These are phyloP conservation scores for Chelonoidis abingdonii DNA, from an alignment of 2,113 vertebrate species.

Conservation along the genomic window DNA sequence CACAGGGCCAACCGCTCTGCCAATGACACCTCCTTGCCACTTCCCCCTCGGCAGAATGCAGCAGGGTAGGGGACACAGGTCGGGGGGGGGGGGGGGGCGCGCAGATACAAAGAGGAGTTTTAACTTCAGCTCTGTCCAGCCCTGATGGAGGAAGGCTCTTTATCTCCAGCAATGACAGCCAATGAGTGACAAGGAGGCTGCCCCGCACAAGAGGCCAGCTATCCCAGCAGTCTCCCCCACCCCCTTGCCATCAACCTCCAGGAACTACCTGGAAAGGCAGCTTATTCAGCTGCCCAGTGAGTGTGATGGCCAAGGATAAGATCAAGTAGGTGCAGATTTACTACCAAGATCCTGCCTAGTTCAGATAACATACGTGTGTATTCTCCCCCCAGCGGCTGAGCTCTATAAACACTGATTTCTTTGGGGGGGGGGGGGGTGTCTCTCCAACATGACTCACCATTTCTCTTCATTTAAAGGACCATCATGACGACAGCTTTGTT, in stretches of 20 bases:
- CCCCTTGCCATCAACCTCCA: not conserved
- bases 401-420: not conserved
- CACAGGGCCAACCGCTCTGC: too few species aligned
- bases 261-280: not conserved
- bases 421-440: not conserved
- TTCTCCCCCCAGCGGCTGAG: not conserved
- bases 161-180: not conserved
- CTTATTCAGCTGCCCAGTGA: not conserved
- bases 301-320: not conserved
- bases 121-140: not conserved
- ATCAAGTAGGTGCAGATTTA: not conserved
- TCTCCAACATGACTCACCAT: not conserved
- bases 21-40: too few species aligned
- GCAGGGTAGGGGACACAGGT: too few species aligned
- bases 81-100: too few species aligned
- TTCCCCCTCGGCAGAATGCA: too few species aligned
- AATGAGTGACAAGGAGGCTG: not conserved
- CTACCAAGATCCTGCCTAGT: not conserved
- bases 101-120: too few species aligned
- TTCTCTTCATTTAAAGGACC: not conserved
- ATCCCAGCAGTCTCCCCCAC: not conserved
- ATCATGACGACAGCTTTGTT: not conserved
- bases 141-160: not conserved
- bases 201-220: not conserved
- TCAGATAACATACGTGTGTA: not conserved